phyloP scores from a whole-genome alignment of 2,797 vertebrate species.

The Numenius phaeopus region DNA sequence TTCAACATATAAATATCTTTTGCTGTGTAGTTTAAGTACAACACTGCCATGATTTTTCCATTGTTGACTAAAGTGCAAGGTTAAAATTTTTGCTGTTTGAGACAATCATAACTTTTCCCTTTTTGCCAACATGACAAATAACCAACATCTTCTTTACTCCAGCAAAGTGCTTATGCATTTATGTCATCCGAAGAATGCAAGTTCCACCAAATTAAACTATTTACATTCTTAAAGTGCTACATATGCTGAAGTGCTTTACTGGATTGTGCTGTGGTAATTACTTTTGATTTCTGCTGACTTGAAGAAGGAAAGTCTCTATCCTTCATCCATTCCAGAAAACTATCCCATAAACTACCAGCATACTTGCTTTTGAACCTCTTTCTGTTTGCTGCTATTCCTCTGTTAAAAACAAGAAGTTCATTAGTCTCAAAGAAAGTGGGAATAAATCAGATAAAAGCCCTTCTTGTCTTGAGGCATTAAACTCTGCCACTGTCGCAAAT shows the following conservation, averaged over 20 bases:
- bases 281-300: background rate
- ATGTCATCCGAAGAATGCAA: conserved; percentile 8
- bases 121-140: background rate
- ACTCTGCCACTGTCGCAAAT: background rate
- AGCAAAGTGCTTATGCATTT: background rate
- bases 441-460: background rate
- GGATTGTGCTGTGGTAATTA: background rate
- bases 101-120: background rate
- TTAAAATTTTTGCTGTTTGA: background rate
- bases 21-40: background rate
- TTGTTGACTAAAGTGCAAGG: background rate
- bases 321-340: background rate
- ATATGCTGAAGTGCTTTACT: background rate
- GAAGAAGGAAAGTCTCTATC: background rate
- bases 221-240: background rate
- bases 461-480: background rate
- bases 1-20: background rate
- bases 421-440: background rate
- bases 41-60: background rate
- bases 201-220: background rate
- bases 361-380: background rate
- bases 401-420: background rate
- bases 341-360: background rate
- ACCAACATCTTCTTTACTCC: background rate
- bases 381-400: background rate